Percentiles rank a stretch among this genome's conserved stretches.
Conservation (phyloP, 2,888 invertebrate genomes). For the Andrena flavipes region DNA sequence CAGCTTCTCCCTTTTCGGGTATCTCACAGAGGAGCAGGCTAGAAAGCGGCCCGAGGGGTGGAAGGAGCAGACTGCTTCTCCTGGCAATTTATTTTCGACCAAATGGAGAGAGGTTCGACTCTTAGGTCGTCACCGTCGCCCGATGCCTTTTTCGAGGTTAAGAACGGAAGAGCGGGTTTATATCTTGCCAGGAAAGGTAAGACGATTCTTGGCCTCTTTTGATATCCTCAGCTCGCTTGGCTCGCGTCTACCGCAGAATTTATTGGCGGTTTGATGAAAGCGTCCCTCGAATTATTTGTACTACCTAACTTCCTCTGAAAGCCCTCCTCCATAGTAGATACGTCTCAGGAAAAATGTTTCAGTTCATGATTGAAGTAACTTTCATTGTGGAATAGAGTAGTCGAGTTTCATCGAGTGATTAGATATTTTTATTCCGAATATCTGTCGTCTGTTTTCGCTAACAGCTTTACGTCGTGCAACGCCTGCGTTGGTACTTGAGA, state of each 20-base stretch:
- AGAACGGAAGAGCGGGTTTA: conserved; percentile 42
- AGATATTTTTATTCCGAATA: background rate
- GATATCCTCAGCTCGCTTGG: conserved; percentile 66
- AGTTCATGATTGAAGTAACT: background rate
- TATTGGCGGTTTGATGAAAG: conserved; percentile 76
- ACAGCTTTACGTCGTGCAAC: no score
- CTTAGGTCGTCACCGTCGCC: conserved; percentile 42
- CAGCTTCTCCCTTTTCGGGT: conserved; percentile 40
- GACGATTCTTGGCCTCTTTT: conserved; percentile 58
- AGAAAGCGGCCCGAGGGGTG: conserved; percentile 3
- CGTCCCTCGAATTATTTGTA: conserved; percentile 53
- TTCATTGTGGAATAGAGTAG: background rate
- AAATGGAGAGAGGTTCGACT: conserved; percentile 55
- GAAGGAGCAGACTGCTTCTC: conserved; percentile 24
- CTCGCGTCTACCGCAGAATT: conserved; percentile 61
- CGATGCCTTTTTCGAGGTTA: conserved; percentile 50
- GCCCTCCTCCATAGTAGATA: background rate
- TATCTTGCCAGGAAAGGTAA: conserved; percentile 21
- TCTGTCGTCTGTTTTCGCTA: background rate
- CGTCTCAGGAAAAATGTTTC: background rate
- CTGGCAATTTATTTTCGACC: conserved; percentile 67
- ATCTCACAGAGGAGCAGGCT: conserved; percentile 15
- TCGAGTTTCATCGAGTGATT: background rate
- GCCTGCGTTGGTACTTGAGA: no score
- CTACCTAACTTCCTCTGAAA: background rate